Percentiles rank a stretch among this genome's conserved stretches.
These are phyloP conservation scores for Axinella damicornis DNA, from an alignment of 37 sponge, comb jelly and placozoan genomes.

Conservation along the genomic window DNA sequence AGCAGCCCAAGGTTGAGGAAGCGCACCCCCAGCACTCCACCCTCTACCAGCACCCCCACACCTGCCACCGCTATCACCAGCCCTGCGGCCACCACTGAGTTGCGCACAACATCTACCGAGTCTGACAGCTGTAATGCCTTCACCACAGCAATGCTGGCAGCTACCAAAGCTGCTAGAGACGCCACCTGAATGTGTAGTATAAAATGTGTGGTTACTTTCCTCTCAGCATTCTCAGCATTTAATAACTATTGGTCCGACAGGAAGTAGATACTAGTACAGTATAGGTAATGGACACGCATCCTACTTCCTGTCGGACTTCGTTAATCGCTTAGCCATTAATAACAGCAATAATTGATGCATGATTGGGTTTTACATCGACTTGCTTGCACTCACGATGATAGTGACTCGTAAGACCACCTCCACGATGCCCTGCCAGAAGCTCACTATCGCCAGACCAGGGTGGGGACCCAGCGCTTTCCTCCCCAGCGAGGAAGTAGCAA, in stretches of 20 bases:
- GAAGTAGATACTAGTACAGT: no score
- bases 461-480: slow-evolving; percentile 22
- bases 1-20: slow-evolving; percentile 60
- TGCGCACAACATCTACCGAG: not conserved
- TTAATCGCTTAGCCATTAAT: no score
- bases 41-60: slow-evolving; percentile 25
- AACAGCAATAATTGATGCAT: no score
- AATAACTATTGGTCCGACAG: no score
- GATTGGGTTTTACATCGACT: no score
- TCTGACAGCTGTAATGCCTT: not conserved
- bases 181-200: slow-evolving; percentile 8
- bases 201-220: no score
- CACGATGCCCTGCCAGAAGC: slow-evolving; percentile 57
- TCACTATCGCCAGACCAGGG: slow-evolving; percentile 57
- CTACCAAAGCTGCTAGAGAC: not conserved
- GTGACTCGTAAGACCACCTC: slow-evolving; percentile 37
- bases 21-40: slow-evolving; percentile 28
- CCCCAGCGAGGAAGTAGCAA: no score
- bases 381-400: slow-evolving; percentile 22
- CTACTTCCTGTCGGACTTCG: no score
- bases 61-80: slow-evolving; percentile 31
- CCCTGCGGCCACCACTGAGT: not conserved
- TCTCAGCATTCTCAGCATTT: no score
- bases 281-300: no score
- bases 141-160: slow-evolving; percentile 1